Base-by-base conservation (phyloP, 2,888 invertebrate species). In the Chelonus formosanus region DNA sequence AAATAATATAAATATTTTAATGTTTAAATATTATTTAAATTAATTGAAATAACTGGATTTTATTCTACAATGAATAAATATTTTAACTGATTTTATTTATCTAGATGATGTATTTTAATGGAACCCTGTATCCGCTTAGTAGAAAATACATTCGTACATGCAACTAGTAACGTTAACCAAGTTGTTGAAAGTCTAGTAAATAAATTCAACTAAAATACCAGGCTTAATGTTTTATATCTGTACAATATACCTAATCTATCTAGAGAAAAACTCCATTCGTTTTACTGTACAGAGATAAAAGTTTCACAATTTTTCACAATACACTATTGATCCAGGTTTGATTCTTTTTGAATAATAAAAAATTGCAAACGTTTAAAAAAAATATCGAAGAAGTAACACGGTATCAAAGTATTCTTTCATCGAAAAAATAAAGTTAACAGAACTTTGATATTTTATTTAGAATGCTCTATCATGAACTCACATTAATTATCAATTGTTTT, bases 151-250 rank as follows among this genome's bases (percentile, higher is more conserved):
- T 34, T 10, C 31, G 35, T 55, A 20, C 36, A 40, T 35, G 47
- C 47, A 55, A 63, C 36, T 63, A 40, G 55, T 48, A 56, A 47
- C 55, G 47, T 35, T 55, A 55, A 63, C 55, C 45, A 45, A 62
- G 45, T 45, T 31, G 40, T 55, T 55, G 53, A 54, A 55, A 55
- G 36, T 8, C 31, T 6, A 47, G 53, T 31, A 55, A 55, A 63
- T 63, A 63, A 63, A 63, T 63, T 44, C 54, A 63, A 63, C 63
- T 44, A 53, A 45, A 63, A 63, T 63, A 63, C 55, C 53, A 47
- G 47, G 63, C 63, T 63, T 55, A 63, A 47, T 35, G 55, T 55
- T 63, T 47, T 55, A 63, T 44, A 60, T 60, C 50, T 36, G 43
- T 60, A 40, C 60, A 60, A 60, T 60, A 60, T 60, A 60, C 31